Evolutionary conservation across 2,797 vertebrate genomes (phyloP), one percentile per base, ranked within the genome.

Genomic region (Galagoides demidoff): DNA sequence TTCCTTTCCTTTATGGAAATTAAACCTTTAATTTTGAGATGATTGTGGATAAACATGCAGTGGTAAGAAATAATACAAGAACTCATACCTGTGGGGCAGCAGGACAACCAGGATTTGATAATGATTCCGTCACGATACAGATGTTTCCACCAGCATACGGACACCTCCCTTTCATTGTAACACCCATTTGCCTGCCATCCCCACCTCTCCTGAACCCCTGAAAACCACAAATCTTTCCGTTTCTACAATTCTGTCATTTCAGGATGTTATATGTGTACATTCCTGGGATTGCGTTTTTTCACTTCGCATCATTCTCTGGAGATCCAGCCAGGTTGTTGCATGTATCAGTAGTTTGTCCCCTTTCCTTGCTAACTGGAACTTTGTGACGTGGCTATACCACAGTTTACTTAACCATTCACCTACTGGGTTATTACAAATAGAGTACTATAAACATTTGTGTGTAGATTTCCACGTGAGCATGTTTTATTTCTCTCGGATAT

Each of bases 21-120:
- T 66, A 52, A 96, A 19, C 8, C 74, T 94, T 89, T 93, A 74
- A 52, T 78, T 97, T 97, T 84, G 22, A 95, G n/a, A 73, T 76
- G 9, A 84, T 77, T 93, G 5, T 81, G 81, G 37, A 89, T 79
- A 90, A 13, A 63, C 9, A 61, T 37, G 17, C 39, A 87, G 14
- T 31, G 88, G 2, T 79, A 78, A 84, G 43, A 95, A 94, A 89
- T 84, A 86, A 55, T 39, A 16, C 13, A 61, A 39, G 39, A 84
- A 22, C 5, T 27, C 0, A 0, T 19, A 68, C 63, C 37, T 57
- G 1, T 5, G 52, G 45, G 22, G 57, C 3, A 77, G 14, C 14
- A 49, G 19, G 43, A 43, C 34, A 93, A 34, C 7, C 29, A 76
- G 37, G 39, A 43, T 76, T 78, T 63, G 43, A 87, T 22, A 66